Conservation (phyloP, 1,140 invertebrate species). For the Onthophagus taurus region DNA sequence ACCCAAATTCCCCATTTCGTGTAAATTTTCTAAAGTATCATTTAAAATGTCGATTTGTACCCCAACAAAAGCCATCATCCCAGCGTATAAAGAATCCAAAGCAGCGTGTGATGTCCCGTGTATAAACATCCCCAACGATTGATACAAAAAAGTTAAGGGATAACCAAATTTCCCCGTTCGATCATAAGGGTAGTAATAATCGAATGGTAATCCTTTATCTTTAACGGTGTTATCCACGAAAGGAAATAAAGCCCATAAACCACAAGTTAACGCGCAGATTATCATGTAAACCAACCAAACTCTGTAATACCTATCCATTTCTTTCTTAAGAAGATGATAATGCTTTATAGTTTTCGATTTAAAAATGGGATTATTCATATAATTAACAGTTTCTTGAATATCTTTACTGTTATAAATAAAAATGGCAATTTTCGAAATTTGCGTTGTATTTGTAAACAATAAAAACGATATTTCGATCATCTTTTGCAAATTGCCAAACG, state of each 20-base stretch:
- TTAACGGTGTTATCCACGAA: too few relatives aligned
- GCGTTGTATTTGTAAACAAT: background rate
- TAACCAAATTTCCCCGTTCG: background rate
- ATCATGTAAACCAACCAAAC: background rate
- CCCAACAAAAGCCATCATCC: slow-evolving; percentile 6
- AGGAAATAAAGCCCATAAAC: background rate
- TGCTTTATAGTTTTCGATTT: background rate
- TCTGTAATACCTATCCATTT: background rate
- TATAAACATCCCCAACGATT: background rate
- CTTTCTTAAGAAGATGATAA: background rate
- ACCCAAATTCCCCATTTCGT: background rate
- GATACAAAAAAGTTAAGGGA: background rate
- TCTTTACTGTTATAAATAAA: slow-evolving; percentile 1
- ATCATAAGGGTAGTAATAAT: slow-evolving; percentile 6
- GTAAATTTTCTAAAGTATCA: background rate
- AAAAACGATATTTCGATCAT: background rate
- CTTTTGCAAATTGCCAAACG: background rate
- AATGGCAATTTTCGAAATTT: background rate
- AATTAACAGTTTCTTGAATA: background rate
- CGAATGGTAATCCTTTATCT: background rate
- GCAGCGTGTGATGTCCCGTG: background rate
- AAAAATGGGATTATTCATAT: background rate
- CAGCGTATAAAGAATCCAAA: background rate
- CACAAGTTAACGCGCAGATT: background rate
- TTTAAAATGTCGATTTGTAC: slow-evolving; percentile 2